Conservation (phyloP, 2,888 invertebrate species). For the Noctua janthe region DNA sequence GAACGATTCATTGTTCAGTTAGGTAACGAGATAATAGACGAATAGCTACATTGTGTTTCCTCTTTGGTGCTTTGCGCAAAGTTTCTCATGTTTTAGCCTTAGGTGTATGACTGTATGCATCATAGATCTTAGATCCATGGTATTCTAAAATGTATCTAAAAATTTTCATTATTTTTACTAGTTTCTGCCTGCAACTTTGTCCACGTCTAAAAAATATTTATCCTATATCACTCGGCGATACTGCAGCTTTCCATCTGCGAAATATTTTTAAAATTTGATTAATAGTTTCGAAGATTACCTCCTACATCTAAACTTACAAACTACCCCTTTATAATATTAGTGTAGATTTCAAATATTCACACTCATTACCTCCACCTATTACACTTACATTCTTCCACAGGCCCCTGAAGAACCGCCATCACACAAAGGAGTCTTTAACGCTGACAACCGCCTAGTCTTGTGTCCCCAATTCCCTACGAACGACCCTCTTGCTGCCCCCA, state of each 20-base stretch:
- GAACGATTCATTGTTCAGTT: background rate
- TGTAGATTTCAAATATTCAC: background rate
- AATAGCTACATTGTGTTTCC: background rate
- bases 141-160: background rate
- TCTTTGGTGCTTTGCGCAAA: background rate
- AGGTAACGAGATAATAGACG: background rate
- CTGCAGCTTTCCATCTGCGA: background rate
- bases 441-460: conserved; percentile 79
- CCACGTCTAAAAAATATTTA: background rate
- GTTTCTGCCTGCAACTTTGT: background rate
- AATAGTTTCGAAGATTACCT: background rate
- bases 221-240: background rate
- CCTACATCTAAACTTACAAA: background rate
- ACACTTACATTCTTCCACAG: conserved; percentile 66
- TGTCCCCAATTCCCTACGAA: conserved; percentile 85
- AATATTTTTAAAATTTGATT: background rate
- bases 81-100: background rate
- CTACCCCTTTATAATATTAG: background rate
- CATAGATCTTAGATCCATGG: background rate
- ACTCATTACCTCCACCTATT: background rate
- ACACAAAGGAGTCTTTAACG: conserved; percentile 80
- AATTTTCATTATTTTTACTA: background rate
- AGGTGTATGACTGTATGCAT: background rate
- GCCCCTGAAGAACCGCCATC: conserved; percentile 80
- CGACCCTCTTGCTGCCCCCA: conserved; percentile 82